Conservation (phyloP, 2,888 invertebrate genomes). For the Fissipunctia ypsillon region DNA sequence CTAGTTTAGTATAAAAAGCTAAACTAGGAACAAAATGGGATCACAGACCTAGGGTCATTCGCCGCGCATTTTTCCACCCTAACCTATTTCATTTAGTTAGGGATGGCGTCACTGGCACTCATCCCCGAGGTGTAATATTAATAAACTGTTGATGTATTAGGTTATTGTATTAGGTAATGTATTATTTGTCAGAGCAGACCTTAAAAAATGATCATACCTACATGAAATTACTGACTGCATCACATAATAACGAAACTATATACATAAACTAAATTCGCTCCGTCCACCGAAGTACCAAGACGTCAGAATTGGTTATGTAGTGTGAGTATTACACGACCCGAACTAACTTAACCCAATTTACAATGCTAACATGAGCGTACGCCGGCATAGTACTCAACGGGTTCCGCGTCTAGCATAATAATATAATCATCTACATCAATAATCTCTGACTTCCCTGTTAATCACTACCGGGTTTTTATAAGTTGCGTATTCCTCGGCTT, state of each 20-base stretch:
- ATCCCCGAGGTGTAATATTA: slow-evolving; percentile 33
- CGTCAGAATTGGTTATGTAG: slow-evolving; percentile 58
- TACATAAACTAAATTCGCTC: slow-evolving; percentile 30
- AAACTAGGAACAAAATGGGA: neutral
- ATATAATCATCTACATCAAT: slow-evolving; percentile 41
- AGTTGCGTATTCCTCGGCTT: slow-evolving; percentile 8
- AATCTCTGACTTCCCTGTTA: slow-evolving; percentile 51
- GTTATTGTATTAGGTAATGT: too few species aligned
- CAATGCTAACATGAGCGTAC: slow-evolving; percentile 61
- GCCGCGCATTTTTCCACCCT: too few species aligned
- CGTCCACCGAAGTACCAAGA: slow-evolving; percentile 46
- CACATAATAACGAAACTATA: slow-evolving; percentile 9
- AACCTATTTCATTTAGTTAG: neutral
- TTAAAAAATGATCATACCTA: too few species aligned
- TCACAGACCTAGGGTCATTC: neutral
- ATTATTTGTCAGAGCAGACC: too few species aligned
- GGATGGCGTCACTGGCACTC: slow-evolving; percentile 1
- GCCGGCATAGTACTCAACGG: slow-evolving; percentile 41
- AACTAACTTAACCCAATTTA: slow-evolving; percentile 67
- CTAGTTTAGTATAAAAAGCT: neutral
- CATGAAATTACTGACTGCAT: slow-evolving; percentile 5
- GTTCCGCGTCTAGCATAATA: slow-evolving; percentile 50
- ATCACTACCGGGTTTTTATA: slow-evolving; percentile 51
- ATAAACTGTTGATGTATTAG: neutral
- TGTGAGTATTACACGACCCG: slow-evolving; percentile 57